These are phyloP conservation scores for Drosophila punjabiensis DNA, from an alignment of 1,140 invertebrate species.

Conservation along the genomic window DNA sequence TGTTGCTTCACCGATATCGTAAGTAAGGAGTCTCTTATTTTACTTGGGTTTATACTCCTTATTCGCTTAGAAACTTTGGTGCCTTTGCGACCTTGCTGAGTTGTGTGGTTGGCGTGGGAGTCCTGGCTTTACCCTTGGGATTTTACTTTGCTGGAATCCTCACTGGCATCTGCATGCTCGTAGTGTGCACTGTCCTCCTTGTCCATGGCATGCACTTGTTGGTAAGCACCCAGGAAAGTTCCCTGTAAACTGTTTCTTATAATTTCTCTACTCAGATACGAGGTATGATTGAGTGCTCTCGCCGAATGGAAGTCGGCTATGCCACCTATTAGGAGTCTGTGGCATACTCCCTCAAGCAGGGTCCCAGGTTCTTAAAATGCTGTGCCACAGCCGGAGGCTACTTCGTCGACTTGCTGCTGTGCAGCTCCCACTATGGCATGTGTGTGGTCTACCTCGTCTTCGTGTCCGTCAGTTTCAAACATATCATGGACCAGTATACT, in stretches of 20 bases:
- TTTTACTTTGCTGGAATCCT: slow-evolving; percentile 30
- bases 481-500: slow-evolving; percentile 10
- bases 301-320: slow-evolving; percentile 32
- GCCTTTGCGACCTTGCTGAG: slow-evolving; percentile 38
- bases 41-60: background rate
- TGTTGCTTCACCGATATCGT: slow-evolving; percentile 34
- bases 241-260: background rate
- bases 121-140: slow-evolving; percentile 49
- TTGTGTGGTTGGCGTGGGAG: slow-evolving; percentile 47
- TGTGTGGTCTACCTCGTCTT: slow-evolving; percentile 50
- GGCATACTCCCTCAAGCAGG: slow-evolving; percentile 32
- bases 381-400: background rate
- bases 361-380: slow-evolving; percentile 8
- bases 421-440: slow-evolving; percentile 30
- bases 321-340: slow-evolving; percentile 33
- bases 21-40: slow-evolving; percentile 11
- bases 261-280: background rate
- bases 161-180: slow-evolving; percentile 19
- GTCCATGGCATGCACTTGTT: slow-evolving; percentile 56
- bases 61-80: slow-evolving; percentile 11
- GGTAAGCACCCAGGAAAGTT: background rate
- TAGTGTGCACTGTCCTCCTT: background rate
- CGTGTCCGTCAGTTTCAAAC: slow-evolving; percentile 9
- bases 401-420: slow-evolving; percentile 31
- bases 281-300: slow-evolving; percentile 31